These are phyloP conservation scores for Zaprionus taronus DNA, from an alignment of 1,140 invertebrate genomes.

Conservation along the genomic window DNA sequence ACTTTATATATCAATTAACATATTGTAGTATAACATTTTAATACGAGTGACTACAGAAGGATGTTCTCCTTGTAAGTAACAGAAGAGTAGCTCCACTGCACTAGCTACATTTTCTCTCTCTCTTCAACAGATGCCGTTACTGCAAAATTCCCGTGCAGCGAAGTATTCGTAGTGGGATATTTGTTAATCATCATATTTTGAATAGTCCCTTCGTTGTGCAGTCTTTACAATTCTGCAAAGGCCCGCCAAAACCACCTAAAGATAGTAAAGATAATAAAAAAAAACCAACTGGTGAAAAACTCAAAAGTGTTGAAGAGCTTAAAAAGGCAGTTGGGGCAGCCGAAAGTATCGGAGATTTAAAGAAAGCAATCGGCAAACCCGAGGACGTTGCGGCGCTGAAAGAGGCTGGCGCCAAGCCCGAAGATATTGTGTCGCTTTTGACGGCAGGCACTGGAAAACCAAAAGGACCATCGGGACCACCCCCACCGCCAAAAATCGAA, in stretches of 20 bases:
- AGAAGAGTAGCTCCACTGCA: not conserved
- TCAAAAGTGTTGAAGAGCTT: not conserved
- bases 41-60: not conserved
- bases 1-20: not conserved
- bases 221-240: not conserved
- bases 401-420: not conserved
- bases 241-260: not conserved
- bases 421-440: not conserved
- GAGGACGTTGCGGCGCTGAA: not conserved
- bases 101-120: no score
- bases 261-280: not conserved
- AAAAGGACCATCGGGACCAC: not conserved
- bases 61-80: conserved; percentile 29
- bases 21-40: not conserved
- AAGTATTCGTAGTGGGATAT: not conserved
- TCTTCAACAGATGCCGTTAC: conserved; percentile 25
- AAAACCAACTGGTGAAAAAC: not conserved
- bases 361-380: not conserved
- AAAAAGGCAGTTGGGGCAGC: not conserved
- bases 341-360: not conserved
- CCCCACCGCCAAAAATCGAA: conserved; percentile 20
- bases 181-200: not conserved
- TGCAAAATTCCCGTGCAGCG: conserved; percentile 7
- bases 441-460: not conserved
- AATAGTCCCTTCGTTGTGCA: not conserved